Evolutionary conservation across 2,888 invertebrate genomes (phyloP).

Genomic region (Metallyticus violacea): DNA sequence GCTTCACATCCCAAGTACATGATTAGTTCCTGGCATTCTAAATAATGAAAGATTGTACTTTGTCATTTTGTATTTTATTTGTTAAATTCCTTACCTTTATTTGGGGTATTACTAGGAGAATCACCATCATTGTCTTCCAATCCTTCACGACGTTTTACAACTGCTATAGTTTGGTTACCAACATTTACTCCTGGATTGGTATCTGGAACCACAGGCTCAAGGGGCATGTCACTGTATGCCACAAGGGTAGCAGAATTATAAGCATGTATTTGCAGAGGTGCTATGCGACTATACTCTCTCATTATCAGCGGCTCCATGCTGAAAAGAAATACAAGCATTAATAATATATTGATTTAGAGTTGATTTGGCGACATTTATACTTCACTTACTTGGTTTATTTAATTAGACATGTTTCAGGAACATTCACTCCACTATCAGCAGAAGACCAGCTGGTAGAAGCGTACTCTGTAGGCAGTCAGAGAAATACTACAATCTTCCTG

Average conservation of each 20-base stretch:
- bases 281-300: slow-evolving; percentile 56
- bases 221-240: slow-evolving; percentile 47
- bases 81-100: slow-evolving; percentile 34
- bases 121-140: slow-evolving; percentile 17
- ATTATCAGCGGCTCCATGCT: slow-evolving; percentile 62
- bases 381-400: too few relatives aligned
- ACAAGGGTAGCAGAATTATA: slow-evolving; percentile 48
- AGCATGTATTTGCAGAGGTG: slow-evolving; percentile 57
- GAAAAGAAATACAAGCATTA: too few relatives aligned
- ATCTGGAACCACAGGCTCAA: slow-evolving; percentile 41
- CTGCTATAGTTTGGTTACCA: not conserved
- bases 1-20: too few relatives aligned
- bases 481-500: too few relatives aligned
- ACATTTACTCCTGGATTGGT: not conserved
- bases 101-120: slow-evolving; percentile 37
- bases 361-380: too few relatives aligned
- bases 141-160: not conserved
- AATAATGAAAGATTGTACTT: too few relatives aligned
- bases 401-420: too few relatives aligned
- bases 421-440: too few relatives aligned
- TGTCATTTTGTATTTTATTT: slow-evolving; percentile 34
- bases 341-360: too few relatives aligned
- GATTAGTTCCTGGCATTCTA: too few relatives aligned
- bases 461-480: too few relatives aligned
- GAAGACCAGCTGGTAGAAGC: too few relatives aligned